Conservation (phyloP, 1,140 invertebrate genomes). For the Probaryconus sp. region DNA sequence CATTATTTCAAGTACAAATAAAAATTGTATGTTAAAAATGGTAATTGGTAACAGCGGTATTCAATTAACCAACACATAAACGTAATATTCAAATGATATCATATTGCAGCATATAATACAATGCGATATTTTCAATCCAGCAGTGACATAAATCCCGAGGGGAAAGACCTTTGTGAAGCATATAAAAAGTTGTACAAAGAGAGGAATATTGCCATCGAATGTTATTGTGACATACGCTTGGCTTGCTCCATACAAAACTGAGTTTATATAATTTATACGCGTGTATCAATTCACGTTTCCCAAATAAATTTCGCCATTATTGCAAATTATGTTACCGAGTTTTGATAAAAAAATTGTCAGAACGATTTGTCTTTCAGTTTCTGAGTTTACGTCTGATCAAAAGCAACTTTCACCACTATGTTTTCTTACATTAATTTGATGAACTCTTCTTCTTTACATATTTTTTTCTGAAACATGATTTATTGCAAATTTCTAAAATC, state of each 20-base stretch:
- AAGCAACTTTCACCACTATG: too few species aligned
- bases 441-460: too few species aligned
- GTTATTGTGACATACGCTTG: slow-evolving; percentile 92
- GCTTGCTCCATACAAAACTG: slow-evolving; percentile 95
- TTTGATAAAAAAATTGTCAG: too few species aligned
- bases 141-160: slow-evolving; percentile 85
- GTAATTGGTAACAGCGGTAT: too few species aligned
- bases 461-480: too few species aligned
- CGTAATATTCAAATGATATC: slow-evolving; percentile 12
- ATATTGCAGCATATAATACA: slow-evolving; percentile 77
- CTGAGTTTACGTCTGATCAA: too few species aligned
- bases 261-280: slow-evolving; percentile 92
- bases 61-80: not conserved
- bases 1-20: too few species aligned
- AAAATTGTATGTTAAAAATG: too few species aligned
- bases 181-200: slow-evolving; percentile 88
- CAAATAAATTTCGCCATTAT: slow-evolving; percentile 3
- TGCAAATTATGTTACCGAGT: slow-evolving; percentile 5
- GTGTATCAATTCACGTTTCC: slow-evolving; percentile 77
- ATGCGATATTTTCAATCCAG: slow-evolving; percentile 93
- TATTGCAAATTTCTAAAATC: not conserved
- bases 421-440: too few species aligned
- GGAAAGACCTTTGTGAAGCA: slow-evolving; percentile 88
- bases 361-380: too few species aligned
- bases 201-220: slow-evolving; percentile 90